Base-by-base conservation (phyloP, 2,888 invertebrate genomes). In the Esperia sulphurella region DNA sequence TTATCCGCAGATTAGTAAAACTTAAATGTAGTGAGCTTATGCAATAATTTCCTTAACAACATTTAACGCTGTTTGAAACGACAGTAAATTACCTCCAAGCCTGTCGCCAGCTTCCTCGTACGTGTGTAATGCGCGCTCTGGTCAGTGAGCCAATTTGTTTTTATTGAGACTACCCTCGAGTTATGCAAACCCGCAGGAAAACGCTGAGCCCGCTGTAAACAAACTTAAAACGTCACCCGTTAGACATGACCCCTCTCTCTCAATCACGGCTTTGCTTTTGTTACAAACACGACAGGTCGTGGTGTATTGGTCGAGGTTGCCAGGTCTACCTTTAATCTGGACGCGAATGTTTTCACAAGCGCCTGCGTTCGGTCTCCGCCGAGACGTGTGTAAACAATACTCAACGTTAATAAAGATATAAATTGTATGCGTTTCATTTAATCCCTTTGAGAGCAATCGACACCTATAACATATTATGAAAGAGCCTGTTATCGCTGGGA, bases 131-230 rank as follows among this genome's bases (percentile, higher is more conserved):
- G 84, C 73, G 71, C 75, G 72, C 81, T 82, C 73, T 75, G 83
- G 81, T 79, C 83, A 79, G 82, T 77, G 75, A 75, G 81, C 83
- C 87, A 86, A 88, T 88, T 86, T 88, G 82, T 88, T 88, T 87
- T 88, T 88, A 88, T 88, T 84, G 85, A 84, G 85, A 86, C 86
- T 86, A 84, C 86, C 87, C 87, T 77, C 80, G 75, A 81, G 81
- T 86, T 86, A 86, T 87, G 87, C 85, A 86, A 86, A 87, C 83
- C 83, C 79, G 79, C 78, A 77, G 79, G 83, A 84, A 86, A 50
- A 83, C 79, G 83, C 83, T 82, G 83, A 86, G 78, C 76, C 71
- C 69, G 77, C 75, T 84, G 85, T 86, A 88, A 88, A 87, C 87
- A 86, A 83, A 82, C 81, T 75, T 73, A 69, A 46, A 73, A 74